Base-by-base conservation (phyloP, 2,888 invertebrate genomes). In the Meghimatium bilineatum region DNA sequence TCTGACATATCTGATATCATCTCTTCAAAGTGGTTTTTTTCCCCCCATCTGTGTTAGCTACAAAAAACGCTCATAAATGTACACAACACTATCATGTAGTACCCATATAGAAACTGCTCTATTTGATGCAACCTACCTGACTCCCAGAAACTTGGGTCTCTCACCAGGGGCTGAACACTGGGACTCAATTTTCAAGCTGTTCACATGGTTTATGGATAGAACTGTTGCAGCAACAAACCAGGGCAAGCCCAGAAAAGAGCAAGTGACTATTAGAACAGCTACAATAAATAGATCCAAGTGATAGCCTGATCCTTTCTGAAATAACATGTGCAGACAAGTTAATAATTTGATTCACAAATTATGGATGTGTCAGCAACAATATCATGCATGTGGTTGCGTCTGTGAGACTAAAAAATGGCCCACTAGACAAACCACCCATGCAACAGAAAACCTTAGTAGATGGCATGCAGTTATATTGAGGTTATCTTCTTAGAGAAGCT, bases 141-240 rank as follows among this genome's bases (percentile, higher is more conserved):
- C 98, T 80, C 99, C 99, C 87, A 99, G 95, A 93, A 99, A 99
- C 93, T 97, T 97, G 0, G 99, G 98, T 90, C 97, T 97, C 93
- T 99, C 99, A 85, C 99, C 99, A 0, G 99, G 99, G 1, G 99
- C 99, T 17, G 98, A 97, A 93, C 97, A 97, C 94, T 98, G 97
- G 0, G 98, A 98, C 94, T 99, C 98, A 88, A 97, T 95, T 94
- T 97, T 98, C 90, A 99, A 94, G 0, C 98, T 98, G 94, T 98
- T 98, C 1, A 99, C 99, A 93, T 99, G 99, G 92, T 98, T 99
- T 89, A 99, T 98, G 87, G 99, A 98, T 60, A 99, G 94, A 1
- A 99, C 99, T 0, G 99, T 99, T 0, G 99, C 99, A 23, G 99
- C 99, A 56, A 99, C 94, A 89, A 94, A 95, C 91, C 94, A 94